Conservation (phyloP, 2,888 invertebrate species). For the Pristionchus maxplancki region DNA sequence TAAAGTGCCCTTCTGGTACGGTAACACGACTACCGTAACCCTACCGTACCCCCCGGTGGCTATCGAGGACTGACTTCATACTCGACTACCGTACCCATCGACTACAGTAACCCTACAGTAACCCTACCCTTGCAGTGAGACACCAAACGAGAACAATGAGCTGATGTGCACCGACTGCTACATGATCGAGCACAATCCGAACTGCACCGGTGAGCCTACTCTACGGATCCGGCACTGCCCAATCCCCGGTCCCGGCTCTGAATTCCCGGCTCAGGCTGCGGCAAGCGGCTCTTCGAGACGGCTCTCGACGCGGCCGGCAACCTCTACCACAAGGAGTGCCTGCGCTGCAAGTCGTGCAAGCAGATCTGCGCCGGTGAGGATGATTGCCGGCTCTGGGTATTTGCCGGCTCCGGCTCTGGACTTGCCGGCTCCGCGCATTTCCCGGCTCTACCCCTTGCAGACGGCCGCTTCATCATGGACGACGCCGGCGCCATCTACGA, state of each 20-base stretch:
- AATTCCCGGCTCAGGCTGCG: conserved; percentile 7
- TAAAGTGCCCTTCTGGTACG: background rate
- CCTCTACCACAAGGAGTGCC: conserved; percentile 37
- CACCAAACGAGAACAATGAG: background rate
- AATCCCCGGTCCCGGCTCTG: background rate
- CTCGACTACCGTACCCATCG: background rate
- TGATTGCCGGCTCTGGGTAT: background rate
- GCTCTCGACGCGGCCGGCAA: background rate
- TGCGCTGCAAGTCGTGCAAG: conserved; percentile 24
- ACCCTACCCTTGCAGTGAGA: background rate
- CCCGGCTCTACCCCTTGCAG: background rate
- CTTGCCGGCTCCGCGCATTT: background rate
- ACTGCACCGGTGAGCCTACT: background rate
- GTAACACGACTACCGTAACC: background rate
- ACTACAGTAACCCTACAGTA: background rate
- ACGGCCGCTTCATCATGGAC: background rate
- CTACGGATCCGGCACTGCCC: background rate
- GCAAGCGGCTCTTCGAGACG: conserved; percentile 7
- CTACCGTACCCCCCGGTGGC: background rate
- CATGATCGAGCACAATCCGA: conserved; percentile 38
- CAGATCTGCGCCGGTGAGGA: background rate
- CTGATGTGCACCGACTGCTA: conserved; percentile 45
- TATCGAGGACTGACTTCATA: background rate
- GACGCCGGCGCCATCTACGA: conserved; percentile 41
- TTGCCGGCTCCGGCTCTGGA: background rate